These are phyloP conservation scores for Oenanthe oenanthe DNA, from an alignment of 2,113 vertebrate genomes.

Conservation along the genomic window DNA sequence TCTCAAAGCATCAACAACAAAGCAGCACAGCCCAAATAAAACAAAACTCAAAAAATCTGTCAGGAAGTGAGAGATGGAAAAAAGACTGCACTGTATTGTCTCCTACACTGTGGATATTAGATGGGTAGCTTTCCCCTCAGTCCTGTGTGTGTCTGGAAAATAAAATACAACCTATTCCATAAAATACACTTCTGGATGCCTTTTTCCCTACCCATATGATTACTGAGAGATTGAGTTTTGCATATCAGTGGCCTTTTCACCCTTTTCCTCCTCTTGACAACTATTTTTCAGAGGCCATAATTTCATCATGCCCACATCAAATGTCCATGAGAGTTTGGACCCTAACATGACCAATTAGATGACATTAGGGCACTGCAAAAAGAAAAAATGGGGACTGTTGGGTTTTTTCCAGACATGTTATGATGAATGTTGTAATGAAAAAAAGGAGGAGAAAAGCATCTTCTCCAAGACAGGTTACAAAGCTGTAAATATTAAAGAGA, in stretches of 20 bases:
- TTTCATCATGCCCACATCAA: neutral
- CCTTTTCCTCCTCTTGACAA: neutral
- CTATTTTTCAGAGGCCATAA: accelerated
- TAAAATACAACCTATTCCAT: neutral
- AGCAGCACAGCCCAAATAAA: neutral
- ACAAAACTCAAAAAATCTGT: neutral
- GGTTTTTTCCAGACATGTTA: neutral
- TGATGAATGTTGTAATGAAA: neutral
- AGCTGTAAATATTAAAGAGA: neutral
- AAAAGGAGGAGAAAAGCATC: neutral
- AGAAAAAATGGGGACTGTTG: neutral
- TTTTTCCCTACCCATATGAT: neutral
- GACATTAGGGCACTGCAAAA: neutral
- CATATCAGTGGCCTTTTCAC: neutral
- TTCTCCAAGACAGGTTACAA: neutral
- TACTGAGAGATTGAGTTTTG: accelerated
- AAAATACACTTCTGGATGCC: neutral
- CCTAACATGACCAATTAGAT: neutral
- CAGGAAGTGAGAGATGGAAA: neutral
- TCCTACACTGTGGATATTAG: neutral
- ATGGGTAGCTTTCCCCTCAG: neutral
- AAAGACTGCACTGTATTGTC: neutral
- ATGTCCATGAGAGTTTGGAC: neutral
- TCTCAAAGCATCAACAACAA: neutral
- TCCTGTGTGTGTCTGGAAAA: neutral